Conservation (phyloP, 2,888 invertebrate genomes). For the Epinotia nisella region DNA sequence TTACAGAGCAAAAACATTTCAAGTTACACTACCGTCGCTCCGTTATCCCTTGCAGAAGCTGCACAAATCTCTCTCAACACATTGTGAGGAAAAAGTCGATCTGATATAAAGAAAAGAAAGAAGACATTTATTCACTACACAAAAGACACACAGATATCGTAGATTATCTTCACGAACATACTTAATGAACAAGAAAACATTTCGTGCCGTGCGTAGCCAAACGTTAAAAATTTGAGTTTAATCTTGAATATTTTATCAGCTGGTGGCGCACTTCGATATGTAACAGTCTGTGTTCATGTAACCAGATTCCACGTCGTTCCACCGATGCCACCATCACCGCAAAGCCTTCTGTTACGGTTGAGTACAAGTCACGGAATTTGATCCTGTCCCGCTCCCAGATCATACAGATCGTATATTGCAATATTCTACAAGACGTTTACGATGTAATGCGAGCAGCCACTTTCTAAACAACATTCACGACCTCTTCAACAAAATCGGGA, state of each 20-base stretch:
- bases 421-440: constrained; percentile 4
- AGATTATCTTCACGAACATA: not conserved
- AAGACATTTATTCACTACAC: no score
- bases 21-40: no score
- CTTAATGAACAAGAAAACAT: constrained; percentile 14
- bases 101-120: no score
- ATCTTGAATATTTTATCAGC: constrained; percentile 36
- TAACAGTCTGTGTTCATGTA: constrained; percentile 21
- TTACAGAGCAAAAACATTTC: no score
- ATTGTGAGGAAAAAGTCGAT: no score
- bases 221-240: constrained; percentile 9
- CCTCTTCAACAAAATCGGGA: constrained; percentile 4
- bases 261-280: constrained; percentile 13
- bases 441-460: not conserved
- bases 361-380: constrained; percentile 17
- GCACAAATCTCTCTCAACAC: no score
- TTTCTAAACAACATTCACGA: not conserved
- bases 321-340: constrained; percentile 22
- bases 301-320: constrained; percentile 33
- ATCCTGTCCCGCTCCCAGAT: not conserved
- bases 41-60: no score
- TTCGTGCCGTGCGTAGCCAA: constrained; percentile 15
- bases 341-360: constrained; percentile 34
- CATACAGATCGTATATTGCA: not conserved
- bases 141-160: no score